Evolutionary conservation across 2,113 vertebrate genomes (phyloP), one percentile per base, ranked within the genome.

Genomic region (Misgurnus anguillicaudatus): DNA sequence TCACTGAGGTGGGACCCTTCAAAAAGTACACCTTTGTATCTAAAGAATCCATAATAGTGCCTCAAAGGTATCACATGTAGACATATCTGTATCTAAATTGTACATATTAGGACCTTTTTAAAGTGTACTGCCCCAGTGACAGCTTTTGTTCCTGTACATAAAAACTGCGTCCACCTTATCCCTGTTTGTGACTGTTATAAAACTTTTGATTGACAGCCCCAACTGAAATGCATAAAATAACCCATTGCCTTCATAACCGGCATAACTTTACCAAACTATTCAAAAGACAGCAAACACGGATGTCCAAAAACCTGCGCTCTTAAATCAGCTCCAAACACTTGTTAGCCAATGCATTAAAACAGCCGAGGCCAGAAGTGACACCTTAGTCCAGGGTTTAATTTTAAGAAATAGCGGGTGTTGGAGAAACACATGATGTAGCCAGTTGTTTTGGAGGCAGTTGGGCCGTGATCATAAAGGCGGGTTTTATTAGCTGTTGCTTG

Each of bases 401-500:
- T 93, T 93, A 93, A 94, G 92, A 92, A 94, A 93, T 91, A 91
- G 93, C 89, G 86, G 89, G 91, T 78, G 93, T 94, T 96, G 94
- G 92, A 91, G 95, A 96, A 97, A 97, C 95, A 97, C 93, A 96
- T 94, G 94, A 96, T 95, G 95, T 94, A 93, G 94, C 93, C 93
- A 89, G 96, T 97, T 96, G 96, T 96, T 97, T 96, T 94, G 93
- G 92, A 94, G 94, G 91, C 88, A 87, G 85, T 87, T 90, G 92
- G 89, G 91, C 85, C 86, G 83, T 81, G 90, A 92, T 95, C 92
- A 93, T 96, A 96, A 97, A 95, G 93, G 90, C 91, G 58, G 87
- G 85, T 94, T 98, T 98, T 97, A 99, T 92, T 94, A 97, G 95
- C 96, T 98, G 96, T 96, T 89, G 92, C 93, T 93, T 96, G 96